Evolutionary conservation across 2,797 vertebrate species (phyloP), one percentile per base, ranked within the genome.

Genomic region (Nannoperca obscura): DNA sequence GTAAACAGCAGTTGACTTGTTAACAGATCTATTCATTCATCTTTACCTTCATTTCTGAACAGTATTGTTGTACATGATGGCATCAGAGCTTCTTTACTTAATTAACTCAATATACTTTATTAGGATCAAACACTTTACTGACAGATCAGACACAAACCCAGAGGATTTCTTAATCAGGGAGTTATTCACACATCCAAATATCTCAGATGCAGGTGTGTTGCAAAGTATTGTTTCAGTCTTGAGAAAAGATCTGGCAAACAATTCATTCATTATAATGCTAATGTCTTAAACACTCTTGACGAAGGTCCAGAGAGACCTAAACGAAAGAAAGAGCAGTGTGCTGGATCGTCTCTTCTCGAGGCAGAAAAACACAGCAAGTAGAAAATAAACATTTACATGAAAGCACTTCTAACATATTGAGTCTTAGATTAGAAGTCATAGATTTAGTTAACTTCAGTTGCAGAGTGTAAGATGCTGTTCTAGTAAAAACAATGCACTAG

Each of bases 351-450:
- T 38, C 10, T 38, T 11, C 8, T 38, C 36, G 3, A 38, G 12
- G 38, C 9, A 30, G 57, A 2, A 30, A 42, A 30, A 24, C 4
- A 34, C 4, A 17, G 6, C 34, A 55, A 12, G 14, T 7, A 44
- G 17, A 27, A 46, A 32, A 30, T 30, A 20, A n/a, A 27, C 50
- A 30, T 64, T 47, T 20, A 30, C 30, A n/a, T 32, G 1, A 30
- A 63, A 24, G 3, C 19, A 0, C 0, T 50, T 0, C 10, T 27
- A 2, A 7, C 0, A 47, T 17, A 10, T 0, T 32, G 40, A 30
- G 19, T 15, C 3, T 19, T 40, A 11, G 7, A 59, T 44, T 17
- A 64, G 1, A 57, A 20, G 10, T 20, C 6, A 7, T 10, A 3
- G 2, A 57, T 4, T 54, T 54, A 2, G 3, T 44, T 14, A 0